These are phyloP conservation scores for Labeo calbasu DNA, from an alignment of 2,797 vertebrate species.

Conservation along the genomic window DNA sequence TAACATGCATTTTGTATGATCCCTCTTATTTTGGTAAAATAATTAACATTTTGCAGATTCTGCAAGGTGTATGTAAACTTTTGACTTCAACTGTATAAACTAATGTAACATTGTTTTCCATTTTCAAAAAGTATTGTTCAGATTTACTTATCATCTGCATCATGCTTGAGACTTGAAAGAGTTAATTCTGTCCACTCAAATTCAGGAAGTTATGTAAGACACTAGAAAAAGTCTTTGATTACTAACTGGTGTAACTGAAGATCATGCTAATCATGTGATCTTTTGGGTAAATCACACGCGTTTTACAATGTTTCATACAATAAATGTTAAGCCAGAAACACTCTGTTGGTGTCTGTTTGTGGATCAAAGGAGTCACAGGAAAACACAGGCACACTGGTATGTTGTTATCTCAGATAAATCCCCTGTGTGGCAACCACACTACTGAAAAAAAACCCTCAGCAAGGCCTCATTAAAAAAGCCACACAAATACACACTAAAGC, in stretches of 20 bases:
- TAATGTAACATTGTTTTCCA: neutral
- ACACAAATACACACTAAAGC: neutral
- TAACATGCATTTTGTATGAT: too few relatives aligned
- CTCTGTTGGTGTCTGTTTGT: neutral
- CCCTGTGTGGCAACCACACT: slow-evolving; percentile 11
- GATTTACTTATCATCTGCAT: neutral
- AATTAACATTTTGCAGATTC: too few relatives aligned
- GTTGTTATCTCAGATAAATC: neutral
- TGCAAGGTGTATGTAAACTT: too few relatives aligned
- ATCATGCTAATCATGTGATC: neutral
- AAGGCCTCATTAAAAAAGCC: neutral
- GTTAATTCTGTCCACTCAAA: neutral
- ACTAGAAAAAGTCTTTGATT: neutral
- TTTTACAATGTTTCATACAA: neutral
- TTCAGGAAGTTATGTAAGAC: neutral
- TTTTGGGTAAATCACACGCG: neutral
- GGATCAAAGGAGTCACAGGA: neutral
- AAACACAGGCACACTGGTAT: neutral
- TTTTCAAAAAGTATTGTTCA: neutral
- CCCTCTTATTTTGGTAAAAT: too few relatives aligned
- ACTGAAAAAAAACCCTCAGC: slow-evolving; percentile 9
- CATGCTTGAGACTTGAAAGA: neutral
- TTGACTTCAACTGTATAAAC: too few relatives aligned
- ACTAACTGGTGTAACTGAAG: neutral
- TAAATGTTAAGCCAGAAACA: neutral